These are phyloP conservation scores for Delphinus delphis DNA, from an alignment of 2,113 vertebrate species.

Conservation along the genomic window DNA sequence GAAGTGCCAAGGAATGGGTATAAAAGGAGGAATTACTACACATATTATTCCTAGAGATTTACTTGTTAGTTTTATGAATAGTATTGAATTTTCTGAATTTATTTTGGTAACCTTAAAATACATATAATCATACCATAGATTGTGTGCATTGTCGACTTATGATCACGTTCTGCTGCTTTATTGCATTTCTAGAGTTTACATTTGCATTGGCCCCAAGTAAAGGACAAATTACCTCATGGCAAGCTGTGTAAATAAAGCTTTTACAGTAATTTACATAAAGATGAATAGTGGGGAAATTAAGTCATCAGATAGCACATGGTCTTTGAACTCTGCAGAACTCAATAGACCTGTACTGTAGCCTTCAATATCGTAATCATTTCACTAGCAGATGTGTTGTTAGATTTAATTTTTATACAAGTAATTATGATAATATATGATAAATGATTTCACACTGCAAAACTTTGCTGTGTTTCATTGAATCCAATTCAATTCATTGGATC, in stretches of 20 bases:
- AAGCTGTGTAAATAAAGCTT: slow-evolving; percentile 75
- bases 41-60: not conserved
- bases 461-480: slow-evolving; percentile 23
- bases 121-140: not conserved
- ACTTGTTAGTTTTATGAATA: not conserved
- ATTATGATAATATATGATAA: not conserved
- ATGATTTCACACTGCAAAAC: not conserved
- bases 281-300: slow-evolving; percentile 66
- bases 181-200: slow-evolving; percentile 11
- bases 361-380: not conserved
- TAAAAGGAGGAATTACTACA: not conserved
- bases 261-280: slow-evolving; percentile 66
- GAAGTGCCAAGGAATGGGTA: not conserved
- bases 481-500: not conserved
- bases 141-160: slow-evolving; percentile 16
- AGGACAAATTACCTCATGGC: slow-evolving; percentile 72
- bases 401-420: not conserved
- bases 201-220: slow-evolving; percentile 54
- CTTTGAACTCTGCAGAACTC: slow-evolving; percentile 34
- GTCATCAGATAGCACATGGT: slow-evolving; percentile 51
- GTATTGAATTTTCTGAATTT: slow-evolving; percentile 15
- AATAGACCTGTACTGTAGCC: not conserved
- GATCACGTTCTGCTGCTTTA: not conserved
- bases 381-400: not conserved
- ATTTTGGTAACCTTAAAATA: not conserved